Evolutionary conservation across 2,888 invertebrate genomes (phyloP), one percentile per base, ranked within the genome.

Genomic region (Melitaea athalia): DNA sequence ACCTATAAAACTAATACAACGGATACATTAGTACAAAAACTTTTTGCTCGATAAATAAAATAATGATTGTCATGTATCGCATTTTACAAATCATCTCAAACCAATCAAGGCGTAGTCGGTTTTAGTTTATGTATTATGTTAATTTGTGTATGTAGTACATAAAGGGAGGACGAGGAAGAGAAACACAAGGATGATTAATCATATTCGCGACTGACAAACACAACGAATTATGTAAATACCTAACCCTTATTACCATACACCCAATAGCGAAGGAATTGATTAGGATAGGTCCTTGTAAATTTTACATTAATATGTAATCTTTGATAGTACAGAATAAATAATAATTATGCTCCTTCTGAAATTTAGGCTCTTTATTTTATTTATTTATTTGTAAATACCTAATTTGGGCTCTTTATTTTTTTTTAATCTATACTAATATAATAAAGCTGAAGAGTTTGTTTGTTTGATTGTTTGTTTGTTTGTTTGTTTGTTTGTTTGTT

Each of bases 151-250:
- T 5, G n/a, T 50, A 42, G 52, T 52, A 57, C 8, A 60, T 68
- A 69, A 65, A 71, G 69, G 73, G 72, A 74, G 67, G 68, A 74
- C 70, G 68, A 64, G 70, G 69, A 74, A 68, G 66, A 69, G 65
- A 68, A 72, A 73, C 65, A 65, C 59, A 66, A 67, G 68, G 68
- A 74, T 72, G 74, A 77, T 77, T 77, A 73, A 77, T 77, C 75
- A 77, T 74, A 68, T 69, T 53, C 72, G 63, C 67, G 62, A 59
- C 72, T 70, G 72, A 71, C 74, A 74, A 72, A 72, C 72, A 64
- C 71, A 70, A 68, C 60, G 68, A 74, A 76, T 75, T 74, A 77
- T 76, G 76, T 75, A 77, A 77, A 77, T 77, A 38, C 38, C 0
- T 38, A 76, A 62, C 65, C 62, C 66, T 67, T 70, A 74, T 74